A percentile compares a stretch with the other conserved stretches of the same genome.
These are phyloP conservation scores for Lepidothrix coronata DNA, from an alignment of 2,113 vertebrate species.

Conservation along the genomic window DNA sequence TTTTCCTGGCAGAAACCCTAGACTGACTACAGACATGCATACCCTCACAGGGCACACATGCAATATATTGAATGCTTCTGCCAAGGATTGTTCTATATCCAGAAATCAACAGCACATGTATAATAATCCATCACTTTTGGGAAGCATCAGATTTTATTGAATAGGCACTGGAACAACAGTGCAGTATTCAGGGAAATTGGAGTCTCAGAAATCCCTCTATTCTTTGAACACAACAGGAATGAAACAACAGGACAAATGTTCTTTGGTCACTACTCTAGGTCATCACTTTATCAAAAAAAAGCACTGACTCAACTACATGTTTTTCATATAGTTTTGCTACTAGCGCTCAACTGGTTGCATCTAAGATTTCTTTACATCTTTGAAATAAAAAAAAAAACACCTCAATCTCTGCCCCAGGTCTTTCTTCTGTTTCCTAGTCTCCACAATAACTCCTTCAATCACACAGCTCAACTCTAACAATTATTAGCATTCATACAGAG, in stretches of 20 bases:
- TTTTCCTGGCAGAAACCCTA: constrained; percentile 65
- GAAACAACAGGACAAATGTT: neutral
- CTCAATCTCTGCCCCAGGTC: neutral
- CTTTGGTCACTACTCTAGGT: neutral
- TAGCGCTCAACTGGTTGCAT: neutral
- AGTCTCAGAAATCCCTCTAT: neutral
- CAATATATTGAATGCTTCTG: constrained; percentile 22
- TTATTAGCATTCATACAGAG: neutral
- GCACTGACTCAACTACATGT: accelerated
- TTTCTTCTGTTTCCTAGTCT: neutral
- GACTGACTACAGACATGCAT: constrained; percentile 58
- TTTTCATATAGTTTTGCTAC: neutral
- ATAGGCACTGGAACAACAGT: neutral
- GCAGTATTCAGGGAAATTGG: neutral
- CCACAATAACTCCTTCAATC: neutral
- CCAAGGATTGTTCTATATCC: constrained; percentile 31
- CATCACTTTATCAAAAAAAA: neutral
- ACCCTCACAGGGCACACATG: constrained; percentile 62
- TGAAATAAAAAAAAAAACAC: neutral
- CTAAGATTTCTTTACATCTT: neutral
- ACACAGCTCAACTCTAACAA: neutral
- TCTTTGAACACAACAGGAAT: neutral
- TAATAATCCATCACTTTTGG: constrained; percentile 22
- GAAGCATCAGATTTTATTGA: neutral
- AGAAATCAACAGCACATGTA: constrained; percentile 42